Base-by-base conservation (phyloP, 2,888 invertebrate genomes). In the Tetrapedia diversipes region DNA sequence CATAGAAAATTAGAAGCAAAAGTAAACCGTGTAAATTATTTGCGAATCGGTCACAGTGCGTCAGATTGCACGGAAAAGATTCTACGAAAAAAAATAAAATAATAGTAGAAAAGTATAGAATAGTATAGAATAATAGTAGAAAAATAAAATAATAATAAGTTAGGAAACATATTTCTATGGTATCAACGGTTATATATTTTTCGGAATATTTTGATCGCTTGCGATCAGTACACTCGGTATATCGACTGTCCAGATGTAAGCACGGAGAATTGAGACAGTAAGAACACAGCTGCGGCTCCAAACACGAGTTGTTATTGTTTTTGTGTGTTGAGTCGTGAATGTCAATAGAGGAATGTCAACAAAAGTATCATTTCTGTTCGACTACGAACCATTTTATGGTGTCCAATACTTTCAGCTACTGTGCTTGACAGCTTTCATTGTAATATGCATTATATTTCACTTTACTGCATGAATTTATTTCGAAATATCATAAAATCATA, bases 281-380 rank as follows among this genome's bases (percentile, higher is more conserved):
- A 79, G 83, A 88, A 87, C 88, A 87, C 88, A 89, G 89, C 88
- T 89, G 89, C 79, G 86, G 72, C 78, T 81, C 82, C 80, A 80
- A 85, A 86, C 80, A 84, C 65, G 69, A 68, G 82, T 82, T 82
- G 82, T 86, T 83, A 87, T 89, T 88, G 89, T 89, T 89, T 88
- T 89, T 88, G 77, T 88, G n/a, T n/a, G n/a, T n/a, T n/a, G 88
- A 89, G 68, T 88, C 88, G 88, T 61, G 57, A 67, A 64, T 53
- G 69, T 59, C 82, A 69, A 64, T 74, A 77, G 41, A 41, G 79
- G 80, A 80, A 83, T 79, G 81, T 83, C 81, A 81, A 83, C 77
- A 54, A 57, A 75, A 76, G 64, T 65, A 79, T 80, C 79, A 66
- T 57, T 63, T 71, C 75, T 73, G 66, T 64, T 39, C 34, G 63